phyloP scores from a whole-genome alignment of 2,888 invertebrate species.

The Epinotia demarniana region DNA sequence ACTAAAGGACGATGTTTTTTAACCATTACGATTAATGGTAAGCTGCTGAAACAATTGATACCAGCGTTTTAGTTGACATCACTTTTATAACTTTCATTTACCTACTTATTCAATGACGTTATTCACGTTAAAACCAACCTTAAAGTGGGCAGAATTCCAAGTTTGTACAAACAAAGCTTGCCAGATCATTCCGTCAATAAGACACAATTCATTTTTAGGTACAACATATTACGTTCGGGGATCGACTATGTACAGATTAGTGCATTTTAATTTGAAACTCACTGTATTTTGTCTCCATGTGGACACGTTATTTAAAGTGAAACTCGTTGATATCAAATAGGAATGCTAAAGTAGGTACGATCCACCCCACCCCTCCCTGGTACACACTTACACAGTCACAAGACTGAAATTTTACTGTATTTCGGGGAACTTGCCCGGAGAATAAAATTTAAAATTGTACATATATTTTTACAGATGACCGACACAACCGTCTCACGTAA shows the following conservation, averaged over 20 bases:
- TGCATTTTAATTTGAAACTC: no score
- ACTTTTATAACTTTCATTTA: background rate
- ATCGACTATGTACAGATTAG: no score
- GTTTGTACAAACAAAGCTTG: background rate
- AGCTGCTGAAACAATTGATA: background rate
- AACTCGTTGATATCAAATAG: no score
- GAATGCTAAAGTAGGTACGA: no score
- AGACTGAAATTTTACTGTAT: background rate
- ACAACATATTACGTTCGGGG: background rate
- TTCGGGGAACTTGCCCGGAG: background rate
- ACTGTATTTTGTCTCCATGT: no score
- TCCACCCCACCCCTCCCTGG: no score
- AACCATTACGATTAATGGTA: background rate
- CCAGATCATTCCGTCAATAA: background rate
- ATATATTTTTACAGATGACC: background rate
- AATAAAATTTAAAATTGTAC: background rate
- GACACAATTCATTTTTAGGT: background rate
- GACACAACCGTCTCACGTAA: background rate
- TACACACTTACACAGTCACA: background rate
- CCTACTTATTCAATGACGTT: background rate
- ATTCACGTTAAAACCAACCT: background rate
- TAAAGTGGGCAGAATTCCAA: slow-evolving; percentile 1
- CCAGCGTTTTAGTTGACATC: background rate
- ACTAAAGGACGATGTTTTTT: background rate
- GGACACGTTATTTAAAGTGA: no score